Evolutionary conservation across 2,888 invertebrate genomes (phyloP).

Genomic region (Amphipyra tragopoginis): DNA sequence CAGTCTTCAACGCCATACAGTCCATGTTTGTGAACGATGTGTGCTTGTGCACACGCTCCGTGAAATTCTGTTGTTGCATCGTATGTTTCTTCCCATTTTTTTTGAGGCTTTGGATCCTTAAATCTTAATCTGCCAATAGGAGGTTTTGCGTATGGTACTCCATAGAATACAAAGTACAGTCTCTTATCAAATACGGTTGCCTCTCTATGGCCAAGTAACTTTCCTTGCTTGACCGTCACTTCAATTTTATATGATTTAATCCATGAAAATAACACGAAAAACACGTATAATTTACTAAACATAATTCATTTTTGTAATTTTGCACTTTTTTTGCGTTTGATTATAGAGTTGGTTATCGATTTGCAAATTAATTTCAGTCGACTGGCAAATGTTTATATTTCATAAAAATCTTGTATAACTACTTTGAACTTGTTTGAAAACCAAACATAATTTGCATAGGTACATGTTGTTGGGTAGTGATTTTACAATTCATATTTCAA

Average conservation of each 20-base stretch:
- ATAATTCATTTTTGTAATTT: constrained; percentile 46
- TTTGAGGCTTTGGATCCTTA: constrained; percentile 74
- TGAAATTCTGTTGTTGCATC: constrained; percentile 88
- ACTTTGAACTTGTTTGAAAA: too few relatives aligned
- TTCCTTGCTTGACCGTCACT: constrained; percentile 77
- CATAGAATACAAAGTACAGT: constrained; percentile 79
- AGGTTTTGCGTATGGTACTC: constrained; percentile 80
- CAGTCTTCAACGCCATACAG: constrained; percentile 90
- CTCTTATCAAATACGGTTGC: constrained; percentile 72
- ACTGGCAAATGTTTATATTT: constrained; percentile 66
- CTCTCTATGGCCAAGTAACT: constrained; percentile 69
- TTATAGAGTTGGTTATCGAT: constrained; percentile 33
- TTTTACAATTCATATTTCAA: too few relatives aligned
- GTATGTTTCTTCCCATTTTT: constrained; percentile 86
- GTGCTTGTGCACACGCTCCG: constrained; percentile 91
- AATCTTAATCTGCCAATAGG: constrained; percentile 79
- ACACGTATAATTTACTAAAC: constrained; percentile 55
- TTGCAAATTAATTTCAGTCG: constrained; percentile 62
- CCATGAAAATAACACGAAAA: constrained; percentile 54
- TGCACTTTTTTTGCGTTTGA: not conserved
- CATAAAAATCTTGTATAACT: constrained; percentile 9
- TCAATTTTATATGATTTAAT: constrained; percentile 62
- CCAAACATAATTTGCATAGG: too few relatives aligned
- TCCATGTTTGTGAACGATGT: constrained; percentile 79
- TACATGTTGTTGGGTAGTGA: too few relatives aligned